A percentile compares a stretch with the other conserved stretches of the same genome.
Conservation (phyloP, 2,797 vertebrate genomes). For the Poeciliopsis paucimaculata region DNA sequence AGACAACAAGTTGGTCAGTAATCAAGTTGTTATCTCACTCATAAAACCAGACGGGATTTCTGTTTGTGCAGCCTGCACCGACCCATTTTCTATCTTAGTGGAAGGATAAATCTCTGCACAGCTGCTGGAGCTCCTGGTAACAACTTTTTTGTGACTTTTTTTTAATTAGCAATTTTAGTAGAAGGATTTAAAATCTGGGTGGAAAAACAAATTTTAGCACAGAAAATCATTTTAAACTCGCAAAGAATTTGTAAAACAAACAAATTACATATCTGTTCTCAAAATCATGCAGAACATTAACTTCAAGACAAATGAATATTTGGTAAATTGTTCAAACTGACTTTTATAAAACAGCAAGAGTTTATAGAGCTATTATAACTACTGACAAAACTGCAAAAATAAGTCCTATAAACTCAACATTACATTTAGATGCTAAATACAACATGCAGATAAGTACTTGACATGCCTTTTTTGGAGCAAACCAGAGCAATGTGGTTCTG, state of each 20-base stretch:
- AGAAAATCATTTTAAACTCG: not conserved
- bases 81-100: not conserved
- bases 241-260: too few relatives aligned
- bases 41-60: not conserved
- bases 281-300: not conserved
- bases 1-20: not conserved
- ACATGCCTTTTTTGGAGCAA: slow-evolving; percentile 5
- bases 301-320: not conserved
- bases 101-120: not conserved
- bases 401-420: not conserved
- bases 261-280: not conserved
- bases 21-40: not conserved
- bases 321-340: not conserved
- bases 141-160: not conserved
- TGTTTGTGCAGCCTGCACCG: not conserved
- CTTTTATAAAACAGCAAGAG: not conserved
- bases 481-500: slow-evolving; percentile 17
- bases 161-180: not conserved
- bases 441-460: slow-evolving; percentile 1
- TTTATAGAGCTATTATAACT: not conserved
- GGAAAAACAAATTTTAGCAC: not conserved
- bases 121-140: not conserved
- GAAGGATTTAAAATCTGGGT: not conserved
- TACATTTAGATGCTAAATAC: slow-evolving; percentile 9
- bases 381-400: not conserved